A percentile compares a stretch with the other conserved stretches of the same genome.
These are phyloP conservation scores for Hestina assimilis DNA, from an alignment of 1,140 invertebrate genomes.

Conservation along the genomic window DNA sequence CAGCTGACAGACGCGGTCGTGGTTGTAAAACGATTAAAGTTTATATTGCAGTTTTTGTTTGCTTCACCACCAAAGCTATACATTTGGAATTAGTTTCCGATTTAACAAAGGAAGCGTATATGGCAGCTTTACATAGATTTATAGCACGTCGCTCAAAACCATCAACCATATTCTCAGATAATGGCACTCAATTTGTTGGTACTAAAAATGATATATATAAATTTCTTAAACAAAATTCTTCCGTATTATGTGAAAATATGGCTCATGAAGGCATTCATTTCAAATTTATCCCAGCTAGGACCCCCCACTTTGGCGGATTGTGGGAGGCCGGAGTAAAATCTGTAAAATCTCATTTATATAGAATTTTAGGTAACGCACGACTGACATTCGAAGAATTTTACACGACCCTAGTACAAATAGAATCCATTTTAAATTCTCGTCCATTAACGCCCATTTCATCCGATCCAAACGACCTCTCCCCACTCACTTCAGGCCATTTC, in stretches of 20 bases:
- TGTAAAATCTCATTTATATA: slow-evolving; percentile 43
- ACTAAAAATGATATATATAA: background rate
- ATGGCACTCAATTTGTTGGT: slow-evolving; percentile 1
- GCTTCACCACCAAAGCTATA: background rate
- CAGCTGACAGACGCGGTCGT: background rate
- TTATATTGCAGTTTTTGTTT: slow-evolving; percentile 3
- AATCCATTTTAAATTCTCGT: slow-evolving; percentile 58
- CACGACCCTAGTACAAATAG: slow-evolving; percentile 47
- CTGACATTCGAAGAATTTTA: slow-evolving; percentile 48
- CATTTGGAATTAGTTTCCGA: background rate
- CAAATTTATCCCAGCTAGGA: slow-evolving; percentile 36
- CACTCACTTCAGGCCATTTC: slow-evolving; percentile 54
- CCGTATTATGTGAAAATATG: background rate
- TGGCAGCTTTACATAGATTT: background rate
- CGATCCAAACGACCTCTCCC: slow-evolving; percentile 45
- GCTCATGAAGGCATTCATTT: slow-evolving; percentile 31
- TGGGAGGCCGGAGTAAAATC: no score
- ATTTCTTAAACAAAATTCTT: slow-evolving; percentile 3
- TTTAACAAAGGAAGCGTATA: background rate
- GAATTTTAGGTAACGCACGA: slow-evolving; percentile 30
- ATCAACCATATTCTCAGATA: background rate
- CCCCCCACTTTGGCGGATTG: slow-evolving; percentile 47
- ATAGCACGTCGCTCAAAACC: background rate
- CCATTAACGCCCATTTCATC: slow-evolving; percentile 46
- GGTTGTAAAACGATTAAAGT: slow-evolving; percentile 1